These are phyloP conservation scores for Drosophila tripunctata DNA, from an alignment of 2,888 invertebrate genomes.

Conservation along the genomic window DNA sequence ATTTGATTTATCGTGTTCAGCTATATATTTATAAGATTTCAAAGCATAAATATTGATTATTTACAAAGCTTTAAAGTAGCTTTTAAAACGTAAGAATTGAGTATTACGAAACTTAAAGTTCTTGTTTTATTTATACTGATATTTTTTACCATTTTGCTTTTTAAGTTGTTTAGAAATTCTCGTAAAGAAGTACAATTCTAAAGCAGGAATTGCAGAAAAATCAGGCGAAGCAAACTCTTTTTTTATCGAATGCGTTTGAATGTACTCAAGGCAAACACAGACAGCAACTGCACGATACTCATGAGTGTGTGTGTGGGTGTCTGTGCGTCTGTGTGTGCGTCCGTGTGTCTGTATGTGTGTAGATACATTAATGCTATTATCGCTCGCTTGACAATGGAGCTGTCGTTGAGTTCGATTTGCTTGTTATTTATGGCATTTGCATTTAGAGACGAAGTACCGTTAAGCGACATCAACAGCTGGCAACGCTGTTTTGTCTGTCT, in stretches of 20 bases:
- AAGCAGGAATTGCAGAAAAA: too few species aligned
- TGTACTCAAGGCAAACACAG: not conserved
- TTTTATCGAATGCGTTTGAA: not conserved
- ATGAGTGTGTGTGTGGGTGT: not conserved
- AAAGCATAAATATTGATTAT: too few species aligned
- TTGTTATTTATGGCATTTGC: constrained; percentile 62
- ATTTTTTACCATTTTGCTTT: too few species aligned
- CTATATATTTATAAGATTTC: too few species aligned
- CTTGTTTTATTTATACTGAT: too few species aligned
- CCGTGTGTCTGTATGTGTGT: not conserved
- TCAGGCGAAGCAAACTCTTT: too few species aligned
- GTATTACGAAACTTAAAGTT: too few species aligned
- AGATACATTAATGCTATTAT: constrained; percentile 41
- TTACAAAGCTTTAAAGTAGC: too few species aligned
- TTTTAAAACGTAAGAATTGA: too few species aligned
- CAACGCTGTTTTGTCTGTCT: constrained; percentile 18
- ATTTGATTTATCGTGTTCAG: too few species aligned
- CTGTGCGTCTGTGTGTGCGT: not conserved
- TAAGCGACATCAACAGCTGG: constrained; percentile 44
- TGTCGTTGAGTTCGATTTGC: not conserved
- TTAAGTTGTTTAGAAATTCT: too few species aligned
- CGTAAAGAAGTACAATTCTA: too few species aligned
- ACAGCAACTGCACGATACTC: not conserved
- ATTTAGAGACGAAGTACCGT: constrained; percentile 32
- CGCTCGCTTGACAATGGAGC: constrained; percentile 39